Conservation (phyloP, 1,140 invertebrate genomes). For the Aphelinus atriplicis region DNA sequence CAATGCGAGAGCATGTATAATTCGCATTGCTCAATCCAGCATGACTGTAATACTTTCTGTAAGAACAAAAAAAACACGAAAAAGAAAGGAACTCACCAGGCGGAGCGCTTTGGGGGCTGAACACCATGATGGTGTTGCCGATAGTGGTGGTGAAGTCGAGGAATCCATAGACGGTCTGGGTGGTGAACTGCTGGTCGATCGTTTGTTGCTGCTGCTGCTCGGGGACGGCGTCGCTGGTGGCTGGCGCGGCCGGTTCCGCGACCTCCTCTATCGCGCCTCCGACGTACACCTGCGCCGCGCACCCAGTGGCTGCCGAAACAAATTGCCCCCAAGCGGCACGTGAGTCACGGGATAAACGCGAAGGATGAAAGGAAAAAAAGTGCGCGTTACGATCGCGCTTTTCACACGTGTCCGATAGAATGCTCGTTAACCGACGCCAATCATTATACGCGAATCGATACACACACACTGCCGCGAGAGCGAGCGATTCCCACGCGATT, state of each 20-base stretch:
- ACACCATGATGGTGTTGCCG: conserved; percentile 89
- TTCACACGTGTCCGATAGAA: too few species aligned
- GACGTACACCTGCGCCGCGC: conserved; percentile 57
- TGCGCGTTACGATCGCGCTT: too few species aligned
- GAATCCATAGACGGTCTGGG: conserved; percentile 90
- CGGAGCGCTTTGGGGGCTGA: conserved; percentile 81
- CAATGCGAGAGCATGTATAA: too few species aligned
- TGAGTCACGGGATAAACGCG: neutral
- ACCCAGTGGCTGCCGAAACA: conserved; percentile 52
- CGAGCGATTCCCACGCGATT: too few species aligned
- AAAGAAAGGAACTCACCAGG: conserved; percentile 53
- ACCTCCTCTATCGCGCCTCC: conserved; percentile 41
- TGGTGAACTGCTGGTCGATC: conserved; percentile 64
- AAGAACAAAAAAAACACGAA: too few species aligned
- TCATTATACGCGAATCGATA: too few species aligned
- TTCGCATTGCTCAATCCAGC: too few species aligned
- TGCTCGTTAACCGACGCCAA: too few species aligned
- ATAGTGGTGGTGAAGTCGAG: conserved; percentile 89
- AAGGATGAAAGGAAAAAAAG: too few species aligned
- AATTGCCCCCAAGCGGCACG: neutral
- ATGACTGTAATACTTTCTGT: too few species aligned
- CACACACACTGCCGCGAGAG: too few species aligned
- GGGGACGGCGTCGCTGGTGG: conserved; percentile 31
- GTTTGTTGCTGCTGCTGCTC: conserved; percentile 36
- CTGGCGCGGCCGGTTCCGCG: conserved; percentile 22